These are phyloP conservation scores for Ashinkailepas kermadecensis DNA, from an alignment of 2,888 invertebrate genomes.

Conservation along the genomic window DNA sequence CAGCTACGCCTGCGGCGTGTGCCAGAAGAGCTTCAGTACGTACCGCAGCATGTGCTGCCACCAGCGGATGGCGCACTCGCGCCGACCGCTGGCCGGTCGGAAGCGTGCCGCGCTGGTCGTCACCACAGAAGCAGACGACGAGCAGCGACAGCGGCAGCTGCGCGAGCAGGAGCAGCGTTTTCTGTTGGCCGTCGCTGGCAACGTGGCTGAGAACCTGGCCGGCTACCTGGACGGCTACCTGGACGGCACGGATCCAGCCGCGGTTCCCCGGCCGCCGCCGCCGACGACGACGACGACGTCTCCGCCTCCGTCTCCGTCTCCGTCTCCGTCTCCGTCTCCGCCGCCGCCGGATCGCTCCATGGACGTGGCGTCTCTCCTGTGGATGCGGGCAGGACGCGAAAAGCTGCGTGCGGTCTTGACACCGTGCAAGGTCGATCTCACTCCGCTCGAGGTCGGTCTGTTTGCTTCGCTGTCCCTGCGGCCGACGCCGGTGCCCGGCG, in stretches of 20 bases:
- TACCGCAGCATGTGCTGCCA: conserved; percentile 45
- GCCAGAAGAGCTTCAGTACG: conserved; percentile 42
- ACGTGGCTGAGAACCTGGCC: conserved; percentile 73
- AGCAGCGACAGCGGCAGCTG: neutral
- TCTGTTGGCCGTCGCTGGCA: conserved; percentile 70
- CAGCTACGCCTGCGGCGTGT: conserved; percentile 42
- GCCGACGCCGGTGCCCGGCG: neutral
- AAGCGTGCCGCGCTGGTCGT: neutral
- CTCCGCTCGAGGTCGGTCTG: no score
- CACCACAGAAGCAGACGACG: neutral
- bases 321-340: neutral
- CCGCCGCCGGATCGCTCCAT: neutral
- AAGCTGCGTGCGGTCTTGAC: no score
- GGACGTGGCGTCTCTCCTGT: neutral
- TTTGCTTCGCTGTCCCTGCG: no score
- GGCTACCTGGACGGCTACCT: conserved; percentile 66
- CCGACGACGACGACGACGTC: neutral
- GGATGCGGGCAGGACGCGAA: neutral
- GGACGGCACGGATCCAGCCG: conserved; percentile 37
- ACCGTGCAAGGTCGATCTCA: no score
- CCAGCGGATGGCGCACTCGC: conserved; percentile 40
- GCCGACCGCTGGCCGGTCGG: neutral
- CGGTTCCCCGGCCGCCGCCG: neutral
- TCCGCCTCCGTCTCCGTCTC: neutral
- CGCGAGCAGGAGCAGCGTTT: conserved; percentile 46